Conservation (phyloP, 2,888 invertebrate genomes). For the Julus scanicus region DNA sequence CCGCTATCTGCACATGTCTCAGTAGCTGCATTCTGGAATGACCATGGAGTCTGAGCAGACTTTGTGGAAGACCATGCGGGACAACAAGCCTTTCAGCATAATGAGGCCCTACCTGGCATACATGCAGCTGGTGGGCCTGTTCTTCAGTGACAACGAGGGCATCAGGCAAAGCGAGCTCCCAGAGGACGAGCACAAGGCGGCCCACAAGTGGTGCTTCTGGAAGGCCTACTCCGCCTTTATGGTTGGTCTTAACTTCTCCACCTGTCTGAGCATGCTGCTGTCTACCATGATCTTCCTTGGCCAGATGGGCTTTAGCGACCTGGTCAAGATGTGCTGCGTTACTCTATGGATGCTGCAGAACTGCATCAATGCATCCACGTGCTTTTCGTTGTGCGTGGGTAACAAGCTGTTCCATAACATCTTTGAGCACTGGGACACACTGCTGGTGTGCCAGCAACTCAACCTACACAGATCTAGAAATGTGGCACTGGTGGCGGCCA, state of each 20-base stretch:
- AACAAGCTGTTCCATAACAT: background rate
- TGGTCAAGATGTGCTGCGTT: conserved; percentile 3
- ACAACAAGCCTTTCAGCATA: background rate
- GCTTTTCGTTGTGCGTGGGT: background rate
- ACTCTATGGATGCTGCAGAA: conserved; percentile 30
- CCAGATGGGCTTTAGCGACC: conserved; percentile 7
- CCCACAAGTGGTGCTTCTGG: conserved; percentile 1
- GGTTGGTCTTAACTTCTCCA: background rate
- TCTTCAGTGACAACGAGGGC: background rate
- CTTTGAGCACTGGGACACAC: background rate
- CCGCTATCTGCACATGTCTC: background rate
- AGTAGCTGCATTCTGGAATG: background rate
- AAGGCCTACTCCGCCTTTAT: background rate
- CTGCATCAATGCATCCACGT: background rate
- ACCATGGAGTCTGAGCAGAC: background rate
- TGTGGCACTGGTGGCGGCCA: background rate
- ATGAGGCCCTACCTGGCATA: conserved; percentile 29
- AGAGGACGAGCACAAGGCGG: background rate
- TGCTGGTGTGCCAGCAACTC: background rate
- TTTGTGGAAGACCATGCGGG: background rate
- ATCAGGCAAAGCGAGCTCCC: background rate
- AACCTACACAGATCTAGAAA: conserved; percentile 10
- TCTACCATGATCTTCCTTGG: background rate
- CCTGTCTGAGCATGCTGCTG: background rate
- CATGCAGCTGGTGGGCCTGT: conserved; percentile 36